Evolutionary conservation across 2,113 vertebrate species (phyloP).

Genomic region (Atractosteus spatula): DNA sequence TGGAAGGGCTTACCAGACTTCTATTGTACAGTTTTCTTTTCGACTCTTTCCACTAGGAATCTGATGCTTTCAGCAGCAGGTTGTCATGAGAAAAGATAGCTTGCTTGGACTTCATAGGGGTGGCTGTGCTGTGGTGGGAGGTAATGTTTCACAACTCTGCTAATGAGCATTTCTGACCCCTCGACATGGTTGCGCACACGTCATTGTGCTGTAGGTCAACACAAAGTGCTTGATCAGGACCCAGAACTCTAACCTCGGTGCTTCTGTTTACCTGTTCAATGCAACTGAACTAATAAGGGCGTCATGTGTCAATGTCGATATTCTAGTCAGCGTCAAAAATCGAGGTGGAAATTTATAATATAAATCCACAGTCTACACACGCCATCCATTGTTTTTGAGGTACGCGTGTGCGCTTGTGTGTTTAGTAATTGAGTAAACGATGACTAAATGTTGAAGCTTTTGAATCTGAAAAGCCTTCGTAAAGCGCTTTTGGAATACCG

Average conservation of each 20-base stretch:
- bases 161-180: conserved; percentile 42
- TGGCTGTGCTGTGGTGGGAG: conserved; percentile 3
- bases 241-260: conserved; percentile 35
- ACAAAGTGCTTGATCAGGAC: conserved; percentile 35
- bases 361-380: no score
- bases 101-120: neutral
- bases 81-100: conserved; percentile 8
- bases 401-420: no score
- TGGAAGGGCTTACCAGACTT: neutral
- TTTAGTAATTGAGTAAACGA: no score
- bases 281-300: conserved; percentile 46
- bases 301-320: conserved; percentile 31
- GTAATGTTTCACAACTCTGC: conserved; percentile 21
- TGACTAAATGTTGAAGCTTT: neutral
- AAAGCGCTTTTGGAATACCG: neutral
- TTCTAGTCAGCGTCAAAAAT: conserved; percentile 1
- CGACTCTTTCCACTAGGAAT: neutral
- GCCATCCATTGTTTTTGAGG: no score
- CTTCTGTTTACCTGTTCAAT: conserved; percentile 36
- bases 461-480: neutral
- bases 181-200: conserved; percentile 32
- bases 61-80: neutral
- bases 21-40: neutral
- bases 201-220: conserved; percentile 42
- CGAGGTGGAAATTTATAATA: neutral